Conservation (phyloP, 2,797 vertebrate genomes). For the Onychomys leucogaster region DNA sequence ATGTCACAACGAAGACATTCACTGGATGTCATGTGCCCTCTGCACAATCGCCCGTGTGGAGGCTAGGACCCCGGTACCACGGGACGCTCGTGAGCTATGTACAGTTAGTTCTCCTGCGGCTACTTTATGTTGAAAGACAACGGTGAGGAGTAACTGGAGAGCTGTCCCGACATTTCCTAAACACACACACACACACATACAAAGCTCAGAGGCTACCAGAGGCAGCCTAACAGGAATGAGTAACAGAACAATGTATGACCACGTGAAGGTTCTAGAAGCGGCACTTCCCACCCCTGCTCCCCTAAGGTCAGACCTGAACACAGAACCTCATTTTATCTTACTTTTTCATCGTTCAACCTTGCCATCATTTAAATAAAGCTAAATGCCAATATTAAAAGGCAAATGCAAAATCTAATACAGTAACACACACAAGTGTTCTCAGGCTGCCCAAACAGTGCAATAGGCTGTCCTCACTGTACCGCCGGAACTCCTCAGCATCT, state of each 20-base stretch:
- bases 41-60: background rate
- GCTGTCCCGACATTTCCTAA: background rate
- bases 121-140: background rate
- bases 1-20: background rate
- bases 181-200: background rate
- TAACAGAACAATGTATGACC: background rate
- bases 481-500: background rate
- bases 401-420: background rate
- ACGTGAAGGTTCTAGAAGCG: background rate
- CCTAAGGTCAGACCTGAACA: too few species aligned
- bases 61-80: background rate
- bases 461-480: background rate
- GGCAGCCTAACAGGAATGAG: background rate
- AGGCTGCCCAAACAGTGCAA: constrained; percentile 30
- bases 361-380: constrained; percentile 57
- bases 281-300: too few species aligned
- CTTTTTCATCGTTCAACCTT: constrained; percentile 23
- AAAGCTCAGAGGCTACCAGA: background rate
- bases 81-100: background rate
- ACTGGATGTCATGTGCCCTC: background rate
- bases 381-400: constrained; percentile 32
- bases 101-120: background rate
- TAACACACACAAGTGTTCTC: background rate
- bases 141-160: background rate
- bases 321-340: constrained; percentile 56